These are phyloP conservation scores for Drosophila athabasca DNA, from an alignment of 1,140 invertebrate species.

Conservation along the genomic window DNA sequence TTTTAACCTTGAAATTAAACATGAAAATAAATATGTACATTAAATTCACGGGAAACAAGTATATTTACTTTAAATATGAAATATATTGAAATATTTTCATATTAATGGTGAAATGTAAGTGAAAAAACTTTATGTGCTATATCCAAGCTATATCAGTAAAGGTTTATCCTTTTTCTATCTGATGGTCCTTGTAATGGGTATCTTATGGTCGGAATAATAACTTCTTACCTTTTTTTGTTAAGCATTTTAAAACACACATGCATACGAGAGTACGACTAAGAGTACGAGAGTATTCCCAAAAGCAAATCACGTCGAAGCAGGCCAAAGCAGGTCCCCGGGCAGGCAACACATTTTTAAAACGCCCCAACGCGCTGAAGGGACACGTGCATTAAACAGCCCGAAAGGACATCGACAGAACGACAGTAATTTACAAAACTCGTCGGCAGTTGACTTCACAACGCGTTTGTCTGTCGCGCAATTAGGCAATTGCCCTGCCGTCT, in stretches of 20 bases:
- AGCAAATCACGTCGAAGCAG: slow-evolving; percentile 61
- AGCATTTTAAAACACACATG: slow-evolving; percentile 18
- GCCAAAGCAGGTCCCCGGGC: slow-evolving; percentile 26
- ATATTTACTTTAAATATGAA: too few relatives aligned
- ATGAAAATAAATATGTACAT: too few relatives aligned
- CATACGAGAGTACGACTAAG: too few relatives aligned
- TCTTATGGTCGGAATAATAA: not conserved
- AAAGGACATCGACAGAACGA: slow-evolving; percentile 43
- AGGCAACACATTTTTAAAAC: slow-evolving; percentile 78
- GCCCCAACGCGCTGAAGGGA: slow-evolving; percentile 47
- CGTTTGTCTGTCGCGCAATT: slow-evolving; percentile 77
- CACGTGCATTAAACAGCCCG: slow-evolving; percentile 79
- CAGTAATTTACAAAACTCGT: slow-evolving; percentile 78
- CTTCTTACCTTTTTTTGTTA: not conserved
- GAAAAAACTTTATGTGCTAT: too few relatives aligned
- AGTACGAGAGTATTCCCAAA: slow-evolving; percentile 17
- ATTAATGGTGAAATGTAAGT: too few relatives aligned
- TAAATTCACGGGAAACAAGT: too few relatives aligned
- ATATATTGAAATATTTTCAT: too few relatives aligned
- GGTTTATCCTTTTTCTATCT: too few relatives aligned
- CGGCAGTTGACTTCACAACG: slow-evolving; percentile 68
- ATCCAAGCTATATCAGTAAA: too few relatives aligned
- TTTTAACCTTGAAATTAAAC: too few relatives aligned
- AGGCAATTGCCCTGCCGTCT: slow-evolving; percentile 61
- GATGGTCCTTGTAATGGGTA: slow-evolving; percentile 5